Evolutionary conservation across 2,113 vertebrate genomes (phyloP).

Genomic region (Tyto alba): DNA sequence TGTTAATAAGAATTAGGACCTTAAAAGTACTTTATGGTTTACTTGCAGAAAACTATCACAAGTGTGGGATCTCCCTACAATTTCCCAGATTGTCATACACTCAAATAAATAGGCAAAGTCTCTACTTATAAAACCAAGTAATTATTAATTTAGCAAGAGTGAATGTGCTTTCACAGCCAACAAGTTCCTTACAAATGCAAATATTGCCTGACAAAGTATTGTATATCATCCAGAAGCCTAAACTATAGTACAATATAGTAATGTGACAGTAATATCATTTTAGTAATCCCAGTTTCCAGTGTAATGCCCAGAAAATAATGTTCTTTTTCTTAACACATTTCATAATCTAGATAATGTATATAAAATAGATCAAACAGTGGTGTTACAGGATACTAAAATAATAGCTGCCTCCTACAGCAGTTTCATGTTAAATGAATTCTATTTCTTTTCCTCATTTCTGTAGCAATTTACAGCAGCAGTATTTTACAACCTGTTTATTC

Average conservation of each 20-base stretch:
- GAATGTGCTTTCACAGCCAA: background rate
- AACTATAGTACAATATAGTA: background rate
- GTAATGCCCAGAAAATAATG: background rate
- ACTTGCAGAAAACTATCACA: background rate
- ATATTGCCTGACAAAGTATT: background rate
- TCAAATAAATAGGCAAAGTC: background rate
- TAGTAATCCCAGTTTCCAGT: background rate
- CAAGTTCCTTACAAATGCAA: background rate
- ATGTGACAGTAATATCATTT: background rate
- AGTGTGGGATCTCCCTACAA: background rate
- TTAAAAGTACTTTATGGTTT: background rate
- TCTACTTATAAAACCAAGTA: background rate
- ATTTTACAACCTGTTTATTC: slow-evolving; percentile 1
- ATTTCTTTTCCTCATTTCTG: background rate
- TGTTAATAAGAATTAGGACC: background rate
- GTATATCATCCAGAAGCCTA: background rate
- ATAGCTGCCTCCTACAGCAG: background rate
- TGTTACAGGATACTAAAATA: background rate
- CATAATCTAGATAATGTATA: background rate
- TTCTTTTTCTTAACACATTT: background rate
- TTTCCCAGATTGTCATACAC: background rate
- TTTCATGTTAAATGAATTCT: background rate
- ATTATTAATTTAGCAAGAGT: background rate
- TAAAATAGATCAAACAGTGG: slow-evolving; percentile 40
- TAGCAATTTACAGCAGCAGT: background rate